Evolutionary conservation across 2,113 vertebrate species (phyloP).

Genomic region (Xenopus borealis): DNA sequence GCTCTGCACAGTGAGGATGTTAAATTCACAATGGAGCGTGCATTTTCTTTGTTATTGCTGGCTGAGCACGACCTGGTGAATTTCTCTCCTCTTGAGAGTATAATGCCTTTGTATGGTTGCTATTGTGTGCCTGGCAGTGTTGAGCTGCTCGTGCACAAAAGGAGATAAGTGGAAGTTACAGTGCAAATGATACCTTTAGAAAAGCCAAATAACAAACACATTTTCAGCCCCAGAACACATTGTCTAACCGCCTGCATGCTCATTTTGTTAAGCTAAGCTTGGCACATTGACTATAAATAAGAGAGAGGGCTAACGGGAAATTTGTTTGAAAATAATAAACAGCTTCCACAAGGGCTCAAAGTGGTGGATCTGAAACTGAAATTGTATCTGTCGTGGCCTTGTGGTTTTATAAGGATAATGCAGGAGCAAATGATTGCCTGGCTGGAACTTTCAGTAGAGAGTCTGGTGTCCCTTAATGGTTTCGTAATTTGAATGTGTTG

Average conservation of each 20-base stretch:
- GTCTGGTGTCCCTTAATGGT: too few species aligned
- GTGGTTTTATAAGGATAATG: too few species aligned
- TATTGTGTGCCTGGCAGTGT: conserved; percentile 23
- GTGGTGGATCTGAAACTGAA: too few species aligned
- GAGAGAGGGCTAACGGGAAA: not conserved
- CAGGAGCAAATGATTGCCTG: too few species aligned
- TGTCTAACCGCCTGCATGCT: conserved; percentile 11
- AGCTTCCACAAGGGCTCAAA: too few species aligned
- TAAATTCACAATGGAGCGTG: conserved; percentile 11
- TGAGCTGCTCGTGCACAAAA: conserved; percentile 17
- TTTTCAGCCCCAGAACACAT: conserved; percentile 33
- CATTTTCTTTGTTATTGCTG: conserved; percentile 19
- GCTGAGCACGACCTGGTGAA: conserved; percentile 24
- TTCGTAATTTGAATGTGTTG: too few species aligned
- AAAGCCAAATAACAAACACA: conserved; percentile 34
- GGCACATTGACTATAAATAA: not conserved
- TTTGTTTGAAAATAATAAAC: not conserved
- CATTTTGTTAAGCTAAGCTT: conserved; percentile 20
- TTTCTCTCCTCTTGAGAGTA: conserved; percentile 24
- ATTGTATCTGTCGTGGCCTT: too few species aligned
- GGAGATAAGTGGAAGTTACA: conserved; percentile 33
- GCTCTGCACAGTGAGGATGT: conserved; percentile 9
- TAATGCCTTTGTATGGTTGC: conserved; percentile 28
- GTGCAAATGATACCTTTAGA: conserved; percentile 34
- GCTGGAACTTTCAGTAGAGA: too few species aligned